Evolutionary conservation across 2,797 vertebrate species (phyloP), one percentile per base, ranked within the genome.

Genomic region (Aldrovandia affinis): DNA sequence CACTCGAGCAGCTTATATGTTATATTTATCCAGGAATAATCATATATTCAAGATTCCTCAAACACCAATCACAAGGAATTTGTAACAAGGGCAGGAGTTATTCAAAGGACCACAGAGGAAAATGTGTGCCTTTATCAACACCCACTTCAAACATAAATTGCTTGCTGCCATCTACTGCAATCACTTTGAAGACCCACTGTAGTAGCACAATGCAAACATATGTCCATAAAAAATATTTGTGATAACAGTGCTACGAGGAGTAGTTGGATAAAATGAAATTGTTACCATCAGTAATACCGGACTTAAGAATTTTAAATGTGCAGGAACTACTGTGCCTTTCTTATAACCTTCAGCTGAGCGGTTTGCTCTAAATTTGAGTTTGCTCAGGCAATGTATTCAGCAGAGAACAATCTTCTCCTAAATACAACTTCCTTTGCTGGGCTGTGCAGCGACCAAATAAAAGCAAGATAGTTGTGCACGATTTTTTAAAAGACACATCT

Each of bases 311-410:
- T 70, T 57, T 15, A 10, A 36, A 70, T 36, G 12, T 30, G 7
- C 25, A 52, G 47, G 14, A n/a, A 79, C 44, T 30, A 25, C 75
- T 22, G 18, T 4, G 22, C 47, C n/a, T n/a, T 63, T 63, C 59
- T 42, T 78, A 78, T 50, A 47, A 14, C 77, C 42, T 52, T 50
- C 42, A 33, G 28, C 18, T 28, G 25, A 65, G 81, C 30, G 50
- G 12, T 50, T 39, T 55, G 78, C n/a, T 55, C 28, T 36, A 28
- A 30, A n/a, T 30, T 33, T 80, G 20, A 28, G 25, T 28, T 55
- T 50, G 78, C 22, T 12, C 7, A 44, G 36, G 8, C 20, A 75
- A 90, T 86, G 55, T 85, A 89, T 88, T 87, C 80, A 86, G 61
- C 63, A 77, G 47, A 87, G 84, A 87, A 65, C 80, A 84, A 82